These are phyloP conservation scores for Volucella inanis DNA, from an alignment of 2,888 invertebrate species.

Conservation along the genomic window DNA sequence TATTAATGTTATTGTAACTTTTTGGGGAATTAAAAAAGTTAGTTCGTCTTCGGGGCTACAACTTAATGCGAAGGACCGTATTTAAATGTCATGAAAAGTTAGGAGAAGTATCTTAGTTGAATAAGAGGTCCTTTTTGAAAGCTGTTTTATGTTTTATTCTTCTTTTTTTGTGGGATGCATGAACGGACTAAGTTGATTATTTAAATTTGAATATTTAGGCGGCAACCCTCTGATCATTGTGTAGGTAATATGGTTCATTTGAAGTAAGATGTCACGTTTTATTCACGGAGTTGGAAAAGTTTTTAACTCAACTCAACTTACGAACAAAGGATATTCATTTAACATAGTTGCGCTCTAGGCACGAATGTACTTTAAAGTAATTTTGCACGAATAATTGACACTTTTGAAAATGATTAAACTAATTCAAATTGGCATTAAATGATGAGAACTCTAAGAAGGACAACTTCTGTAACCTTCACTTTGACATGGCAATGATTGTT, in stretches of 20 bases:
- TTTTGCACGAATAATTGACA: neutral
- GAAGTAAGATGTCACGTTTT: constrained; percentile 37
- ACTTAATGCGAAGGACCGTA: constrained; percentile 1
- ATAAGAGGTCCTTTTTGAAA: constrained; percentile 3
- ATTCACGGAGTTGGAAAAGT: neutral
- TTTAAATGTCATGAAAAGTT: constrained; percentile 27
- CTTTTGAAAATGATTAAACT: too few relatives aligned
- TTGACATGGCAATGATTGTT: too few relatives aligned
- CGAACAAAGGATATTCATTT: neutral
- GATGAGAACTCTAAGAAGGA: too few relatives aligned
- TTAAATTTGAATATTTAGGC: constrained; percentile 13
- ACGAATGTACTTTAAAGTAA: neutral
- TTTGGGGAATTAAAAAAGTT: constrained; percentile 40
- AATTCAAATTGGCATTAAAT: too few relatives aligned
- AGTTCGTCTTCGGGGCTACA: neutral
- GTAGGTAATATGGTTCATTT: neutral
- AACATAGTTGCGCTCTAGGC: neutral
- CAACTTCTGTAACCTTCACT: too few relatives aligned
- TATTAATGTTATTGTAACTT: constrained; percentile 48
- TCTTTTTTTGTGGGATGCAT: neutral
- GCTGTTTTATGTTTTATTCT: neutral
- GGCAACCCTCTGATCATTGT: neutral
- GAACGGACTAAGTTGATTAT: neutral
- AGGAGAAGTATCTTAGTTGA: constrained; percentile 3
- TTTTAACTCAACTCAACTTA: neutral